Conservation (phyloP, 1,140 invertebrate species). For the Drosophila yakuba region DNA sequence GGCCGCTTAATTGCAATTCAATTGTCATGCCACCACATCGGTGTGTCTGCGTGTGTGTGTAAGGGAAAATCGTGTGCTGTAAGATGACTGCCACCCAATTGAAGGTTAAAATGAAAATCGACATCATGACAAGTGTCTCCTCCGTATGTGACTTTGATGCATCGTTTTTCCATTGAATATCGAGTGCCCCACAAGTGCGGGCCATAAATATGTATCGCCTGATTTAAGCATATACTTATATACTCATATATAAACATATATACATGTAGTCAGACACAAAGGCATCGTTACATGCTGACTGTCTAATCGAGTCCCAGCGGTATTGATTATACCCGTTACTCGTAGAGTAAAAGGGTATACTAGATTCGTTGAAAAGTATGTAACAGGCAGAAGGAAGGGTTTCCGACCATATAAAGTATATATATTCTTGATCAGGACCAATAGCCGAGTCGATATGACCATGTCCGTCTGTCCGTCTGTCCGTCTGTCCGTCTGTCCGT, state of each 20-base stretch:
- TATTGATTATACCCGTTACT: too few species aligned
- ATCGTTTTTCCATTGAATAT: conserved; percentile 61
- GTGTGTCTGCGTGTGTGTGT: conserved; percentile 18
- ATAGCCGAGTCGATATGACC: too few species aligned
- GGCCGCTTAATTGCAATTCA: conserved; percentile 80
- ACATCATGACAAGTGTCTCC: conserved; percentile 54
- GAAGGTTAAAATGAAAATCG: conserved; percentile 62
- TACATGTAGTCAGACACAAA: conserved; percentile 26
- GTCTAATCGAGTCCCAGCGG: conserved; percentile 20
- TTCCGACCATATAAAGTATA: too few species aligned
- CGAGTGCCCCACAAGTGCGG: conserved; percentile 46
- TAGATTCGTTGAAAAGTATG: too few species aligned
- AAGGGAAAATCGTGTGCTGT: conserved; percentile 40
- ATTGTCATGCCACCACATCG: conserved; percentile 74
- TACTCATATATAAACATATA: neutral
- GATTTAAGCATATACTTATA: conserved; percentile 55
- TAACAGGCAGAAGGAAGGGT: too few species aligned
- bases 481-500: too few species aligned
- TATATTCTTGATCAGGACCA: too few species aligned
- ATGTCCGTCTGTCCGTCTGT: too few species aligned
- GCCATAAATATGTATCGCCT: conserved; percentile 35
- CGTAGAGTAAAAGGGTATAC: too few species aligned
- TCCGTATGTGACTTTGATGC: conserved; percentile 57
- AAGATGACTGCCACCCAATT: conserved; percentile 48
- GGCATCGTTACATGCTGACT: conserved; percentile 26